Conservation (phyloP, 2,888 invertebrate genomes). For the Synanthedon formicaeformis region DNA sequence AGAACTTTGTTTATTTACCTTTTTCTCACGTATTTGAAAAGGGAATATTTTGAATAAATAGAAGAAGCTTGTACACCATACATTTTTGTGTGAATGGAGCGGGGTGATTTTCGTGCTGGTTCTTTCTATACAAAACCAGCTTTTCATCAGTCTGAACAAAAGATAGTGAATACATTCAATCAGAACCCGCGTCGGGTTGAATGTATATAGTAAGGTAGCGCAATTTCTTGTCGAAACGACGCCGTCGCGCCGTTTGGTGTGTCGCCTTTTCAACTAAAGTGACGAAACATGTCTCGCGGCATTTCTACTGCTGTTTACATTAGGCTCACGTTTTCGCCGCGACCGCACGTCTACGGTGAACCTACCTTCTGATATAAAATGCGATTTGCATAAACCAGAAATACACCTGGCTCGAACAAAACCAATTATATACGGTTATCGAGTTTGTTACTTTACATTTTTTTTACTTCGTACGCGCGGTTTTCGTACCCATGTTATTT, state of each 20-base stretch:
- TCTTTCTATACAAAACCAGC: background rate
- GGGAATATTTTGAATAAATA: too few species aligned
- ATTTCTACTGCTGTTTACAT: conserved; percentile 32
- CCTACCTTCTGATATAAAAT: conserved; percentile 29
- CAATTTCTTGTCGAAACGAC: conserved; percentile 33
- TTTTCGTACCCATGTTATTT: too few species aligned
- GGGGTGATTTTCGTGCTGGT: background rate
- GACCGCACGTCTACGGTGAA: conserved; percentile 10
- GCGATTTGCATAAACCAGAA: conserved; percentile 31
- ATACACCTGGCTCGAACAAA: conserved; percentile 4
- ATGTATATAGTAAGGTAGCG: conserved; percentile 28
- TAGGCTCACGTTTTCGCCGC: conserved; percentile 38
- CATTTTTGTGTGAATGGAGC: background rate
- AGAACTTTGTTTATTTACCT: too few species aligned
- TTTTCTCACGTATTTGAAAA: too few species aligned
- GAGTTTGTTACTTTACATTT: background rate
- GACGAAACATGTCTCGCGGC: conserved; percentile 54
- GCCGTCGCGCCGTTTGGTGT: conserved; percentile 16
- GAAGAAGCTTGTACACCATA: too few species aligned
- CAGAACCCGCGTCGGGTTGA: conserved; percentile 23
- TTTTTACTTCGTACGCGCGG: too few species aligned
- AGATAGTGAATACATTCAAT: conserved; percentile 6
- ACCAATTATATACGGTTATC: conserved; percentile 15
- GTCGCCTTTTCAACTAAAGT: conserved; percentile 41
- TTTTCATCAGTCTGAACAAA: background rate